Evolutionary conservation across 2,113 vertebrate genomes (phyloP).

Genomic region (Atlantisia rogersi): DNA sequence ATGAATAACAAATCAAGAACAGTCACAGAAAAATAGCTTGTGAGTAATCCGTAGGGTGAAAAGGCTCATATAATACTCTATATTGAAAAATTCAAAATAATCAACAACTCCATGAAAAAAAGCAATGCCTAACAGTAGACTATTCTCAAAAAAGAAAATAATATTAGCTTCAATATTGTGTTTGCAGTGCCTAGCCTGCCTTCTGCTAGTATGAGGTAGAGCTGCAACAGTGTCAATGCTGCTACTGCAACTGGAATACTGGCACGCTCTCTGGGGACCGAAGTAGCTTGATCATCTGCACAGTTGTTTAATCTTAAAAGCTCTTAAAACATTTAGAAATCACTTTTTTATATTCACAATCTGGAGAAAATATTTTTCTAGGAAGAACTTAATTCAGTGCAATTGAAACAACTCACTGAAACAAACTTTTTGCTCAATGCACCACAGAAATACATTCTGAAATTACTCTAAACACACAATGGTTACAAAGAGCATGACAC

Average conservation of each 20-base stretch:
- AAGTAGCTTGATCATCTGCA: background rate
- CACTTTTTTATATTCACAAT: background rate
- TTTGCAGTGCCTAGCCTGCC: background rate
- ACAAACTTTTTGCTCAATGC: background rate
- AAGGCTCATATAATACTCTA: background rate
- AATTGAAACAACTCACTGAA: background rate
- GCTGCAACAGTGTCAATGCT: background rate
- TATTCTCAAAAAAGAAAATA: background rate
- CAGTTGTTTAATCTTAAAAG: background rate
- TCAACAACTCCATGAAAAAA: background rate
- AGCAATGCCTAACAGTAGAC: background rate
- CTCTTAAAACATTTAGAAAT: background rate
- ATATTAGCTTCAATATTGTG: background rate
- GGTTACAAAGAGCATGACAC: background rate
- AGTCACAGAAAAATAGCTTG: background rate
- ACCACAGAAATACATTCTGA: background rate
- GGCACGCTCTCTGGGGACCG: background rate
- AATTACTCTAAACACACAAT: background rate
- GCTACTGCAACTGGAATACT: background rate
- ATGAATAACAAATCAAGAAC: background rate
- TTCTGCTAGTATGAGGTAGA: background rate
- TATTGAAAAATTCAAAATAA: background rate
- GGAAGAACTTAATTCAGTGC: background rate
- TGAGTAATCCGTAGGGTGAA: background rate
- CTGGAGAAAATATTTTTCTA: background rate